Percentiles rank a stretch among this genome's conserved stretches.
phyloP scores from a whole-genome alignment of 1,140 invertebrate genomes.

The Trissolcus basalis region DNA sequence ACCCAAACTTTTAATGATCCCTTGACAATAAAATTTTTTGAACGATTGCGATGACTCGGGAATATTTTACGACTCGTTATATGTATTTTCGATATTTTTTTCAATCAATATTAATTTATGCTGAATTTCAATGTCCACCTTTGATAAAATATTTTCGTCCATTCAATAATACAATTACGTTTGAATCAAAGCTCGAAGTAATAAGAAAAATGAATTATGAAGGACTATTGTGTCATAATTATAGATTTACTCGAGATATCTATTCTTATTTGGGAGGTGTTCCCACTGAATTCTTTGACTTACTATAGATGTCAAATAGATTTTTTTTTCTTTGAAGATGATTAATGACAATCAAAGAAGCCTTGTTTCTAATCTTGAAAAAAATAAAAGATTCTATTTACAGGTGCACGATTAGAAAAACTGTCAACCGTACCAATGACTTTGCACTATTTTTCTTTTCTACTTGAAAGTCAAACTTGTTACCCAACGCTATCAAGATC shows the following conservation, averaged over 20 bases:
- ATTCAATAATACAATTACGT: neutral
- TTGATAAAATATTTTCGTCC: neutral
- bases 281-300: neutral
- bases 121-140: too few relatives aligned
- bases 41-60: conserved; percentile 1
- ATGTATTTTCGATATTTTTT: neutral
- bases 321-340: conserved; percentile 2
- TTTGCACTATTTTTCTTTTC: conserved; percentile 8
- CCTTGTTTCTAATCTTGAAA: conserved; percentile 5
- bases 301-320: conserved; percentile 1
- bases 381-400: neutral
- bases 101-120: too few relatives aligned
- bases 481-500: neutral
- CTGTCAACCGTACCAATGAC: conserved; percentile 19
- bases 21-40: conserved; percentile 4
- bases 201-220: neutral
- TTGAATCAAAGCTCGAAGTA: neutral
- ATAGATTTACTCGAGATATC: neutral
- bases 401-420: conserved; percentile 13
- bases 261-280: neutral
- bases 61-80: neutral
- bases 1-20: conserved; percentile 4
- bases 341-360: conserved; percentile 20
- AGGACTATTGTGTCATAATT: neutral
- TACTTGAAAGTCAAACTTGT: neutral